Conservation (phyloP, 2,797 vertebrate genomes). For the Smutsia gigantea region DNA sequence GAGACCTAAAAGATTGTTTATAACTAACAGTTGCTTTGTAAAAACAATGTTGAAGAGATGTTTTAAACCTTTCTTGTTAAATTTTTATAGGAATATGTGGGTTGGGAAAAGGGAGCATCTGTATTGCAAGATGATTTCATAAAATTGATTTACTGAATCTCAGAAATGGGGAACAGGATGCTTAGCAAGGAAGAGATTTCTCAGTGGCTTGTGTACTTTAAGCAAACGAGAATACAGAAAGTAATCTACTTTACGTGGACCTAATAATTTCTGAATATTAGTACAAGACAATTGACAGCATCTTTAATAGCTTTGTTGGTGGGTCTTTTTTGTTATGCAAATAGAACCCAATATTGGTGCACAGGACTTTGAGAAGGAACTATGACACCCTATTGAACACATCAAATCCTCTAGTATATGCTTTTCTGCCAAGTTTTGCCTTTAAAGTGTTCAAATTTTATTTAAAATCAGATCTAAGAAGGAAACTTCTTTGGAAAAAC, state of each 20-base stretch:
- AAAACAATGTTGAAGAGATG: conserved; percentile 72
- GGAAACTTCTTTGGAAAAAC: conserved; percentile 13
- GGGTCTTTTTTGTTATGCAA: neutral
- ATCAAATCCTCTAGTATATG: neutral
- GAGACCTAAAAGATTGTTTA: conserved; percentile 72
- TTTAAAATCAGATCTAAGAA: neutral
- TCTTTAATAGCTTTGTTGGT: neutral
- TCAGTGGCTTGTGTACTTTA: neutral
- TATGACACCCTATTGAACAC: neutral
- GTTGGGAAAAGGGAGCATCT: conserved; percentile 63
- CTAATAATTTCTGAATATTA: conserved; percentile 47
- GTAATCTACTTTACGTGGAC: neutral
- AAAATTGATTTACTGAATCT: conserved; percentile 63
- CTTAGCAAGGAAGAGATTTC: conserved; percentile 20
- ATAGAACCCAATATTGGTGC: neutral
- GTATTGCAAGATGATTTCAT: conserved; percentile 42
- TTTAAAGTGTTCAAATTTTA: conserved; percentile 38
- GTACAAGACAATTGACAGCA: neutral
- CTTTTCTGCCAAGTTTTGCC: conserved; percentile 41
- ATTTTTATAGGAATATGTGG: conserved; percentile 77
- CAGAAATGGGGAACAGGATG: conserved; percentile 47
- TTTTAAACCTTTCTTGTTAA: conserved; percentile 76
- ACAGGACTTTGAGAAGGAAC: neutral
- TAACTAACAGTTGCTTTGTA: conserved; percentile 65
- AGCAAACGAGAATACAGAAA: conserved; percentile 31